Percentiles rank a stretch among this genome's conserved stretches.
Conservation (phyloP, 2,113 vertebrate genomes). For the Etia nguti region DNA sequence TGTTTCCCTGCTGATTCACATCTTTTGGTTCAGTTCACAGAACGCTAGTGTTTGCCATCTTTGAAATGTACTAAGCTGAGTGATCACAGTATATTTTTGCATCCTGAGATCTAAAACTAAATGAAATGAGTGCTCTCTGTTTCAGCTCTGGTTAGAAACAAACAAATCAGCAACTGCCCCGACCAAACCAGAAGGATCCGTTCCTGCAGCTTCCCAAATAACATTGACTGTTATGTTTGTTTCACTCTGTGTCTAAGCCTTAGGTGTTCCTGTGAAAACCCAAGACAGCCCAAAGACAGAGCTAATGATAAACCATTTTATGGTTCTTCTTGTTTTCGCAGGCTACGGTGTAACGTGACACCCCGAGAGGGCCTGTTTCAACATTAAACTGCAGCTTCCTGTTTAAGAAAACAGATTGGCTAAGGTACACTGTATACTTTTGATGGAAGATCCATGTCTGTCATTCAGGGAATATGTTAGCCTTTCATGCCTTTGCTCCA, state of each 20-base stretch:
- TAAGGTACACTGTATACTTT: not conserved
- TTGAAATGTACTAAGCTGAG: not conserved
- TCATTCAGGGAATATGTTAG: not conserved
- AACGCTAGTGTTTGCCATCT: not conserved
- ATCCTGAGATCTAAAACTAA: not conserved
- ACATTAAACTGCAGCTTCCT: slow-evolving; percentile 16
- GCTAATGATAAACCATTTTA: not conserved
- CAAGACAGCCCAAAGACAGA: not conserved
- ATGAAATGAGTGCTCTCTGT: fast-evolving
- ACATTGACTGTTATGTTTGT: not conserved
- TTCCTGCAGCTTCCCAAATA: not conserved
- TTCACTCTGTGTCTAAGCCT: not conserved
- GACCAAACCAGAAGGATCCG: not conserved
- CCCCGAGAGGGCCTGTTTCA: not conserved
- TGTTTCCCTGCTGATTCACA: not conserved
- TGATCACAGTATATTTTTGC: not conserved
- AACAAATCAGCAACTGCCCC: not conserved
- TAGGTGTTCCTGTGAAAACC: not conserved
- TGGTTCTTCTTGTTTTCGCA: not conserved
- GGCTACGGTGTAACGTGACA: not conserved
- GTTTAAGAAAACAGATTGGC: slow-evolving; percentile 13
- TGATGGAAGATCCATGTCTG: not conserved
- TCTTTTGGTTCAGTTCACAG: not conserved
- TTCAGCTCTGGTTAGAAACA: not conserved
- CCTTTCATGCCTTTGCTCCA: not conserved